Evolutionary conservation across 23 tunicate species (phyloP), one percentile per base, ranked within the genome.

Genomic region (Ciona savignyi): DNA sequence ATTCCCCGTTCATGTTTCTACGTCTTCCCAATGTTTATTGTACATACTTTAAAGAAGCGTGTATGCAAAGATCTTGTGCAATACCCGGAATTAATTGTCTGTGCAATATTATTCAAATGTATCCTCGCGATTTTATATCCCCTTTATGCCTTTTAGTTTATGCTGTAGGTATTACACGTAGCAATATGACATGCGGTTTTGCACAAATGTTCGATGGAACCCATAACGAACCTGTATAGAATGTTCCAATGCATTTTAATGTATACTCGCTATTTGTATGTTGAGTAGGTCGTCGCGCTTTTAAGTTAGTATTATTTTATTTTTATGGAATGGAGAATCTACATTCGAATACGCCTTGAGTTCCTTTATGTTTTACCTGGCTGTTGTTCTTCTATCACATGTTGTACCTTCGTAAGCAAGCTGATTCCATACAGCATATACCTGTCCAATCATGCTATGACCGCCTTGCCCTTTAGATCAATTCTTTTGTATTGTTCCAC

Each of bases 171-270:
- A 72, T 42, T 72, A 48, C 35, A 25, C 76, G 76, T 72, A 72
- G 76, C 76, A 72, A 62, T 68, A 42, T 42, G 78, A 74, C 78
- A 74, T 74, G 78, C 30, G 69, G 78, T 74, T 74, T 74, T 74
- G 78, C 78, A 74, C 78, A 74, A 68, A 28, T 74, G 29, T 61
- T 6, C 9, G 56, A 15, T 42, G 56, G 15, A 42, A 9, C 15
- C 56, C 9, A 42, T 15, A 42, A 42, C 9, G 11, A 42, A 42
- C 56, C 9, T 42, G 56, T 42, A 42, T 42, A 42, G 56, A 42
- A 42, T 42, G 56, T 42, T 42, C 56, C 11, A 42, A 42, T 9
- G 11, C 11, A 42, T 42, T 42, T 42, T 15, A 42, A 42, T 42
- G 56, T 42, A 42, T n/a, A n/a, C n/a, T n/a, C n/a, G n/a, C n/a